Evolutionary conservation across 2,888 invertebrate genomes (phyloP), one percentile per base, ranked within the genome.

Genomic region (Trachelus troglodyta): DNA sequence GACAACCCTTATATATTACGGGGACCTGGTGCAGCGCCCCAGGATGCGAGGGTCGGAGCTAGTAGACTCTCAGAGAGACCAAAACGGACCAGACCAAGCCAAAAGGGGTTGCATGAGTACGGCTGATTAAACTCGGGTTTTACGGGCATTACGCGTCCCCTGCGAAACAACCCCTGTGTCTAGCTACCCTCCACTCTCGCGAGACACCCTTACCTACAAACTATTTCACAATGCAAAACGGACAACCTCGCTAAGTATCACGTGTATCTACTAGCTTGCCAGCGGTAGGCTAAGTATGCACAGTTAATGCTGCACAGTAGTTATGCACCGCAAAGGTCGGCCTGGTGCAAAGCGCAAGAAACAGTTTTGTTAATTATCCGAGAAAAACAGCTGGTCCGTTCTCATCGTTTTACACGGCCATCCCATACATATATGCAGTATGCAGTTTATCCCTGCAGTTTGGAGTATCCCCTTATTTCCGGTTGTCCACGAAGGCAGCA

Each of bases 351-450:
- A 78, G 75, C 74, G 83, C 83, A 85, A 86, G 86, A 86, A 86
- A 83, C 85, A 85, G 86, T 88, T 89, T 89, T 83, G 86, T 88
- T 89, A 89, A 89, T 90, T 90, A 90, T 89, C 89, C 88, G 86
- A 86, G 83, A 86, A 89, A 87, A 90, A 84, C 88, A 88, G 85
- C 85, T 80, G 88, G 86, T 82, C 78, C 73, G 79, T 76, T 88
- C 89, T 84, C 87, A 87, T 87, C 86, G 83, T 84, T 81, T 79
- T 56, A 9, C 23, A 56, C 40, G 40, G 15, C 23, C 23, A 56
- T 56, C 15, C 15, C 40, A 15, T 40, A 15, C 40, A 15, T 40
- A 12, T 12, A 56, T 56, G 23, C 23, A 23, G 9, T 56, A 56
- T 56, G 56, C 56, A 56, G 56, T 23, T 23, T 56, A 56, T 56